phyloP scores from a whole-genome alignment of 2,113 vertebrate species.

The Paraplagusia blochii region DNA sequence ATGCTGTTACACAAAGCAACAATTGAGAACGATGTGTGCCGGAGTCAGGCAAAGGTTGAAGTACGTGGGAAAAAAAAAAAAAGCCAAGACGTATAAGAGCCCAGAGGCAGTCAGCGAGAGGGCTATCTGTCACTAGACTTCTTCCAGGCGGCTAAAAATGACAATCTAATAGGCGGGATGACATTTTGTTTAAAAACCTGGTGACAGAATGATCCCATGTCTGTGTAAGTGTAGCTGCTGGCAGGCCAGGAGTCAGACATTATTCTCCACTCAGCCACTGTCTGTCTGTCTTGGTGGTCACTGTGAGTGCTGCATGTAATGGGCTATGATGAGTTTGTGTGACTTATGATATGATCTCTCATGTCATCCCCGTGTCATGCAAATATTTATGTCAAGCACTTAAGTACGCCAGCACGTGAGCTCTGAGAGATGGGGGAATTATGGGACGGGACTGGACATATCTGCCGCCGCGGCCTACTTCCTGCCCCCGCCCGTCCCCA shows the following conservation, averaged over 20 bases:
- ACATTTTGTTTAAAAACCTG: conserved; percentile 75
- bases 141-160: conserved; percentile 66
- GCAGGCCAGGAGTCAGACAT: conserved; percentile 61
- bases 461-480: conserved; percentile 57
- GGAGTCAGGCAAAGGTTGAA: conserved; percentile 69
- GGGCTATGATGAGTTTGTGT: conserved; percentile 59
- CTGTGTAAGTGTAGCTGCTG: conserved; percentile 67
- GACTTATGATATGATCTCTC: conserved; percentile 72
- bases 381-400: conserved; percentile 73
- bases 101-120: conserved; percentile 48
- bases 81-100: conserved; percentile 42
- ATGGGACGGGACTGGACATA: conserved; percentile 58
- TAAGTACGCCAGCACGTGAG: conserved; percentile 42
- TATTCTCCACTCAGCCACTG: conserved; percentile 67
- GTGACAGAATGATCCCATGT: conserved; percentile 74
- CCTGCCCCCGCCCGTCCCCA: conserved; percentile 50
- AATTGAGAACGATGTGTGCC: conserved; percentile 66
- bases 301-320: conserved; percentile 55
- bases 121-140: conserved; percentile 64
- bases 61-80: conserved; percentile 68
- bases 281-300: conserved; percentile 68
- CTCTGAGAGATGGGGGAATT: conserved; percentile 66
- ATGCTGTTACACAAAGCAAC: conserved; percentile 53
- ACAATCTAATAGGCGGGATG: conserved; percentile 73
- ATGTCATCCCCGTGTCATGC: conserved; percentile 65